Conservation (phyloP, 1,140 invertebrate species). For the Micrasema longulum region DNA sequence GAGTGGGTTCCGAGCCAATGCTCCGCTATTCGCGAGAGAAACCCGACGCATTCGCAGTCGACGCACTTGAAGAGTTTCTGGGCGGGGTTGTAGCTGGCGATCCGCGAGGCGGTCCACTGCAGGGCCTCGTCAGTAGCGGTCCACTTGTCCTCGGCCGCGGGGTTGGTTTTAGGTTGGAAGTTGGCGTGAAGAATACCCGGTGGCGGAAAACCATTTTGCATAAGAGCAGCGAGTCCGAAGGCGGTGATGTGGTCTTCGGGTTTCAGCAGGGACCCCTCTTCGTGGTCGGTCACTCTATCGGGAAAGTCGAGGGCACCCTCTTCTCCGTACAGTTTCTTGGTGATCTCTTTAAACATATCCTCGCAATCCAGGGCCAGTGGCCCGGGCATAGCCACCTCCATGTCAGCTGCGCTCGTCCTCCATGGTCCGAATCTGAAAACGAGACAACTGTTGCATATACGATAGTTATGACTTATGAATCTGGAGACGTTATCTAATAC, state of each 20-base stretch:
- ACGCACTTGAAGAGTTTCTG: conserved; percentile 81
- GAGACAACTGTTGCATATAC: background rate
- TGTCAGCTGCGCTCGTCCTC: conserved; percentile 48
- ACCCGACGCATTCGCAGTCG: conserved; percentile 83
- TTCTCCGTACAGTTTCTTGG: conserved; percentile 89
- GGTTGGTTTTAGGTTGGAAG: conserved; percentile 66
- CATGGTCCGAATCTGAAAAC: conserved; percentile 42
- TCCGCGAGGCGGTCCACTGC: conserved; percentile 77
- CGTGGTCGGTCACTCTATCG: conserved; percentile 63
- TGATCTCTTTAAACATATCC: conserved; percentile 85
- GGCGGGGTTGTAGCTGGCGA: conserved; percentile 78
- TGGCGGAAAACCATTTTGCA: conserved; percentile 78
- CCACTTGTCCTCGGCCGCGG: conserved; percentile 74
- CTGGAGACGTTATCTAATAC: too few relatives aligned
- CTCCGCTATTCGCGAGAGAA: conserved; percentile 82
- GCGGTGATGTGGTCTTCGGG: conserved; percentile 76
- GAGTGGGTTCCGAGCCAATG: conserved; percentile 88
- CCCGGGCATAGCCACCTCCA: conserved; percentile 54
- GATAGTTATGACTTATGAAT: too few relatives aligned
- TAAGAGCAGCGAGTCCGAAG: conserved; percentile 76
- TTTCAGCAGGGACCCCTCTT: conserved; percentile 68
- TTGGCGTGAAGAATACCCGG: conserved; percentile 70
- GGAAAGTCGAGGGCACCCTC: conserved; percentile 72
- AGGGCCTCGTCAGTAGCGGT: conserved; percentile 75
- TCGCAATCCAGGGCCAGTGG: conserved; percentile 66